A percentile compares a stretch with the other conserved stretches of the same genome.
Evolutionary conservation across 2,113 vertebrate species (phyloP).

Genomic region (Odocoileus virginianus): DNA sequence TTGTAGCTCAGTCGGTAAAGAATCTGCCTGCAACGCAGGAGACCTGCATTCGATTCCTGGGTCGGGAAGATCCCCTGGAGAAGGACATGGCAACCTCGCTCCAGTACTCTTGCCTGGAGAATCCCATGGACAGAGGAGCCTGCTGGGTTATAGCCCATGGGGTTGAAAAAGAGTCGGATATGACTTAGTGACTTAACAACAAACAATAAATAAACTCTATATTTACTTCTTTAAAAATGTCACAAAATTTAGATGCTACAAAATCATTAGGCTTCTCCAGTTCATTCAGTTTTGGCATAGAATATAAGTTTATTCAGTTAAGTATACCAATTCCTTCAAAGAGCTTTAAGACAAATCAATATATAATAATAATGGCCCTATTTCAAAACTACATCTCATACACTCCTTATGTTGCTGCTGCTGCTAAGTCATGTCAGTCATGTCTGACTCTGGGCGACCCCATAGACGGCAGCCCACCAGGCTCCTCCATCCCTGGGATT

Average conservation of each 20-base stretch:
- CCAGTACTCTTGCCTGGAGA: neutral
- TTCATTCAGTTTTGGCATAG: neutral
- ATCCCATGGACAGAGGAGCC: neutral
- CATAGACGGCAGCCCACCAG: neutral
- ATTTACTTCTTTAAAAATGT: neutral
- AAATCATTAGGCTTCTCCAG: neutral
- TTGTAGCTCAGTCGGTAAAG: neutral
- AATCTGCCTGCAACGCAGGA: neutral
- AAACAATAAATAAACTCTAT: neutral
- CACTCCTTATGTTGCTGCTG: neutral
- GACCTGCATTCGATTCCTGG: neutral
- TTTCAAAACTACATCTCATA: neutral
- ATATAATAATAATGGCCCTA: neutral
- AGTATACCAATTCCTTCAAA: neutral
- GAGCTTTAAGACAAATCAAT: neutral
- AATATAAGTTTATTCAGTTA: neutral
- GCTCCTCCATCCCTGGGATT: rapidly evolving
- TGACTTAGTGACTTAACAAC: neutral
- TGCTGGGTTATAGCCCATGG: neutral
- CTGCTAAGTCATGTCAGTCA: neutral
- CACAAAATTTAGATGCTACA: neutral
- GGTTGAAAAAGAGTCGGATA: neutral
- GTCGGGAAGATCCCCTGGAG: neutral
- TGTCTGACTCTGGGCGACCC: neutral
- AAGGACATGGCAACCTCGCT: neutral